phyloP scores from a whole-genome alignment of 2,113 vertebrate genomes.

The Centropus bengalensis region DNA sequence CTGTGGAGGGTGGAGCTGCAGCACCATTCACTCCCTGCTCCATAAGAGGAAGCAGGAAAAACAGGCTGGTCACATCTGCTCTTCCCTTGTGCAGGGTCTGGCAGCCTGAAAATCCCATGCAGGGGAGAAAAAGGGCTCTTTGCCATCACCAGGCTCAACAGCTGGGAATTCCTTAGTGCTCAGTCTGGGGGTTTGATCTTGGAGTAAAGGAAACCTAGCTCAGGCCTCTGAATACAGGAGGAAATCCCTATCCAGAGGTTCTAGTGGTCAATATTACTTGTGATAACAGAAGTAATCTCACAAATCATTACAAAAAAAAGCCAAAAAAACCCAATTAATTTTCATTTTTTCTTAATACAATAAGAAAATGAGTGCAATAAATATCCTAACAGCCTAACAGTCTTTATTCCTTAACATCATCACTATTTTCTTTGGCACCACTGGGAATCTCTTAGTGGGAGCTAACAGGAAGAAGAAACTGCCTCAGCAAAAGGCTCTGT shows the following conservation, averaged over 20 bases:
- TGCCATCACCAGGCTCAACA: slow-evolving; percentile 52
- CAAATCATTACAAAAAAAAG: slow-evolving; percentile 28
- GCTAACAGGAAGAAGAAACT: slow-evolving; percentile 41
- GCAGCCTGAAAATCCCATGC: slow-evolving; percentile 39
- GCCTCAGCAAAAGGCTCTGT: slow-evolving; percentile 12
- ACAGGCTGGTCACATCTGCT: slow-evolving; percentile 20
- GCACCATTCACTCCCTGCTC: background rate
- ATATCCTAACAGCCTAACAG: slow-evolving; percentile 38
- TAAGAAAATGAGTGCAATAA: slow-evolving; percentile 41
- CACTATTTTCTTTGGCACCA: slow-evolving; percentile 72
- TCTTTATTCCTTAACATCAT: slow-evolving; percentile 58
- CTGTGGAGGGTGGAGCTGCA: slow-evolving; percentile 27
- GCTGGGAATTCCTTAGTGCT: slow-evolving; percentile 33
- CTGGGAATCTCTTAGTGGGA: background rate
- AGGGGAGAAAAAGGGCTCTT: slow-evolving; percentile 41
- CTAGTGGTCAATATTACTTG: background rate
- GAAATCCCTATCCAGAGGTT: background rate
- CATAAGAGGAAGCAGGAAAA: background rate
- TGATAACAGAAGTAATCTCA: background rate
- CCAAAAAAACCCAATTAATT: background rate
- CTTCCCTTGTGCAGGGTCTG: slow-evolving; percentile 27
- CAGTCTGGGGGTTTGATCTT: slow-evolving; percentile 8
- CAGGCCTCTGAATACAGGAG: background rate
- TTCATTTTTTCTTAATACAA: background rate
- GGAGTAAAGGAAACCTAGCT: slow-evolving; percentile 17